phyloP scores from a whole-genome alignment of 2,888 invertebrate species.

The Hemistola chrysoprasaria region DNA sequence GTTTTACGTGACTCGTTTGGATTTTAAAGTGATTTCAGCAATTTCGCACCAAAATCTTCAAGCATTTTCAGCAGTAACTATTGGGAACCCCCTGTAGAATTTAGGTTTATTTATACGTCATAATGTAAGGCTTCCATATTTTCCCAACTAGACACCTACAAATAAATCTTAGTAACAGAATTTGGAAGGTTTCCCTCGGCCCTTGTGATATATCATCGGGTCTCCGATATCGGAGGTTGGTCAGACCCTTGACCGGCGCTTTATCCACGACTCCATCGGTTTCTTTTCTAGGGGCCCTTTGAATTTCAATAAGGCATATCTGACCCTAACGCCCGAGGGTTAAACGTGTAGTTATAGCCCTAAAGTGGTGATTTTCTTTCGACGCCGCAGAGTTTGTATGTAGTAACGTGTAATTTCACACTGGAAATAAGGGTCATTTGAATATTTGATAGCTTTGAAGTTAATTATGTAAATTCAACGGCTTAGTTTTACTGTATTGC shows the following conservation, averaged over 20 bases:
- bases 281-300: conserved; percentile 28
- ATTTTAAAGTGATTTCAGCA: conserved; percentile 4
- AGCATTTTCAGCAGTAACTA: background rate
- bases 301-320: conserved; percentile 39
- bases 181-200: conserved; percentile 33
- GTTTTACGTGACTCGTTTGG: conserved; percentile 37
- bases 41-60: background rate
- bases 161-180: conserved; percentile 30
- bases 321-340: conserved; percentile 17
- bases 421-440: conserved; percentile 20
- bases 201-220: conserved; percentile 42
- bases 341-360: conserved; percentile 7
- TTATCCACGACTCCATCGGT: conserved; percentile 45
- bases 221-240: conserved; percentile 37
- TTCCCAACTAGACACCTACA: conserved; percentile 15
- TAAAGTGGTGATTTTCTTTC: conserved; percentile 21
- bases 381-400: conserved; percentile 5
- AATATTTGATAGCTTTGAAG: conserved; percentile 24
- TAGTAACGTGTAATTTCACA: conserved; percentile 23
- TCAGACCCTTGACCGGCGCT: conserved; percentile 44
- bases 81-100: too few species aligned
- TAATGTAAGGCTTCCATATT: too few species aligned
- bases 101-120: too few species aligned
- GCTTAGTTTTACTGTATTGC: conserved; percentile 10
- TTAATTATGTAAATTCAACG: conserved; percentile 25